Conservation (phyloP, 1,140 invertebrate species). For the Sinella curviseta region DNA sequence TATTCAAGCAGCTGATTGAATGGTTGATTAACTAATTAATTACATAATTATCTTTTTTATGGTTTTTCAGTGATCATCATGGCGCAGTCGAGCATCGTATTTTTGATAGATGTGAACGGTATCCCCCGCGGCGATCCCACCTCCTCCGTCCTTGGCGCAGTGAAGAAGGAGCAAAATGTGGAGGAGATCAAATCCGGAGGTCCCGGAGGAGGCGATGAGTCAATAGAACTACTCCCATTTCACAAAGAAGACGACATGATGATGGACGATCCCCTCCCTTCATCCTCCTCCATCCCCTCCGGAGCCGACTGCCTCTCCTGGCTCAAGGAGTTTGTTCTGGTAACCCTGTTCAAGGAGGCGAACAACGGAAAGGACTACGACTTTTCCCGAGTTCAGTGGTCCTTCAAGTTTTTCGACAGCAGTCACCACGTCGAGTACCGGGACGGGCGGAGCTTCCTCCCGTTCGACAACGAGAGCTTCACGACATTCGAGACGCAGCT, state of each 20-base stretch:
- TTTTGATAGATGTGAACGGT: constrained; percentile 10
- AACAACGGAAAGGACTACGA: constrained; percentile 25
- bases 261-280: too few relatives aligned
- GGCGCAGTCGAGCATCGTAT: not conserved
- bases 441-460: constrained; percentile 16
- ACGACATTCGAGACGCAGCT: constrained; percentile 31
- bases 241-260: not conserved
- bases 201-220: not conserved
- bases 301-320: not conserved
- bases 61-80: not conserved
- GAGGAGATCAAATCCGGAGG: not conserved
- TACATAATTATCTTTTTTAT: too few relatives aligned
- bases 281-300: not conserved
- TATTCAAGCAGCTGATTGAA: not conserved
- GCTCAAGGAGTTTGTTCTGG: constrained; percentile 35
- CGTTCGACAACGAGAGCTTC: constrained; percentile 21
- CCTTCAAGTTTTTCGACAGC: constrained; percentile 36
- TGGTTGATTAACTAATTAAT: not conserved
- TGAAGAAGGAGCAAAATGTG: not conserved
- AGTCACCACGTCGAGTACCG: constrained; percentile 25
- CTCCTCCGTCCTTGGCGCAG: too few relatives aligned
- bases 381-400: constrained; percentile 28
- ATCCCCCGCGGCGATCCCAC: too few relatives aligned
- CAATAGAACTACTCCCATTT: not conserved
- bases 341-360: constrained; percentile 25